Percentiles rank a stretch among this genome's conserved stretches.
Conservation (phyloP, 2,797 vertebrate species). For the Rhabdophis nuchalis region DNA sequence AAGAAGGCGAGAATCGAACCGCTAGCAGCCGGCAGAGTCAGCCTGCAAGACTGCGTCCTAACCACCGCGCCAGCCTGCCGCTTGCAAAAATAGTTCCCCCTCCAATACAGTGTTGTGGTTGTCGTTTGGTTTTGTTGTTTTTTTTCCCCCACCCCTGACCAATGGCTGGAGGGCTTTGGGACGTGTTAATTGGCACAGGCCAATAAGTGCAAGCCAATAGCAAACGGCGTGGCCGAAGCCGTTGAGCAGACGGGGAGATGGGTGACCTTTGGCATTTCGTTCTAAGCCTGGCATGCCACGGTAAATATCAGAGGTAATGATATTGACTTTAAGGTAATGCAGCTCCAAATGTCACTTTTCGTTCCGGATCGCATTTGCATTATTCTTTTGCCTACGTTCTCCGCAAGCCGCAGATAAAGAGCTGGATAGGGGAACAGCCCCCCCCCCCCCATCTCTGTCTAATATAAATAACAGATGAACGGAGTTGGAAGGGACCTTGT, state of each 20-base stretch:
- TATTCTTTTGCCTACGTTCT: slow-evolving; percentile 37
- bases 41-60: background rate
- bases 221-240: slow-evolving; percentile 15
- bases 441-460: background rate
- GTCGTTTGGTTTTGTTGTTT: background rate
- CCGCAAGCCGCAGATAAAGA: slow-evolving; percentile 27
- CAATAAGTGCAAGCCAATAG: slow-evolving; percentile 6
- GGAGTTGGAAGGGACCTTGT: too few species aligned
- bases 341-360: slow-evolving; percentile 76
- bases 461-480: too few species aligned
- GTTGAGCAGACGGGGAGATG: slow-evolving; percentile 50
- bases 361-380: slow-evolving; percentile 66
- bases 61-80: background rate
- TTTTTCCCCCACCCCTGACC: background rate
- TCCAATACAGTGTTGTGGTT: background rate
- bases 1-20: background rate
- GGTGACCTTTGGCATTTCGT: slow-evolving; percentile 71
- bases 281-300: slow-evolving; percentile 64
- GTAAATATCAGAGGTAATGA: slow-evolving; percentile 80
- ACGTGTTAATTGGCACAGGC: slow-evolving; percentile 26
- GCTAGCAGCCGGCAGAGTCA: background rate
- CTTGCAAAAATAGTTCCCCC: slow-evolving; percentile 17
- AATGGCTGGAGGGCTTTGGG: slow-evolving; percentile 13
- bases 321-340: slow-evolving; percentile 79
- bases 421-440: background rate